These are phyloP conservation scores for Aselliscus stoliczkanus DNA, from an alignment of 2,797 vertebrate species.

Conservation along the genomic window DNA sequence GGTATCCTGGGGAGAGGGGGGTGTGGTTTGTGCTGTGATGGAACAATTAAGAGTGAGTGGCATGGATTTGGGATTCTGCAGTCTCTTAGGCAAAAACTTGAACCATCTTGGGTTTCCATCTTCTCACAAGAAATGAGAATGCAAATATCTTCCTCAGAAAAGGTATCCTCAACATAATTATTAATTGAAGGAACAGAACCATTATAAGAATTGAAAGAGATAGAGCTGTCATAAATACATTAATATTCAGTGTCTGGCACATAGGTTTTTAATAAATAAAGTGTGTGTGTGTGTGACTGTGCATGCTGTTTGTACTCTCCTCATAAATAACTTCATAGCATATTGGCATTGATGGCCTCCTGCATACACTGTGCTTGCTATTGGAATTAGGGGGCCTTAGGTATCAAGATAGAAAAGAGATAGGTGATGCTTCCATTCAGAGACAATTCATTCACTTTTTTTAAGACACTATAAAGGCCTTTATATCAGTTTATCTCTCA, in stretches of 20 bases:
- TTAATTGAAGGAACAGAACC: neutral
- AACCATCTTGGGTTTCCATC: neutral
- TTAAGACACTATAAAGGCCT: neutral
- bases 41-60: neutral
- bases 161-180: neutral
- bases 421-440: neutral
- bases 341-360: neutral
- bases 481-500: neutral
- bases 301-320: neutral
- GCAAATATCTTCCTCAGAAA: neutral
- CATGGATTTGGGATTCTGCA: neutral
- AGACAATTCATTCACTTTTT: neutral
- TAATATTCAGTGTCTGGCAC: neutral
- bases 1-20: rapidly evolving
- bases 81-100: neutral
- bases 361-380: neutral
- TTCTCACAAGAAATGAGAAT: neutral
- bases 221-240: neutral
- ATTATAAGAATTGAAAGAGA: neutral
- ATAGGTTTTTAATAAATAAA: neutral
- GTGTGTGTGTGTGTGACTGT: neutral
- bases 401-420: neutral
- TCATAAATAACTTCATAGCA: neutral
- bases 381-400: neutral
- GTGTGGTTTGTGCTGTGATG: rapidly evolving